Conservation (phyloP, 2,113 vertebrate genomes). For the Serilophus lunatus region DNA sequence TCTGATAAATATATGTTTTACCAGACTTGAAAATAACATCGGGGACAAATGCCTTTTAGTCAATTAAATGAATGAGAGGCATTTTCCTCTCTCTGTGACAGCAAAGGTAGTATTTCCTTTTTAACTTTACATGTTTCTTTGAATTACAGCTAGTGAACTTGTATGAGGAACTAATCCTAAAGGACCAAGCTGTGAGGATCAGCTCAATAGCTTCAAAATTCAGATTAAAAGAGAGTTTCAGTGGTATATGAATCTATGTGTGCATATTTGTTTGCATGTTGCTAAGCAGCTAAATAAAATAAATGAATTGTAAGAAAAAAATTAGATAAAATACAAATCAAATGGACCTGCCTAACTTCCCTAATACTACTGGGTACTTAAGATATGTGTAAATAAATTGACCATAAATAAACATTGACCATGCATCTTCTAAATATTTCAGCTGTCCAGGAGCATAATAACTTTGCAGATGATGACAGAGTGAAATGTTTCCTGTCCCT, state of each 20-base stretch:
- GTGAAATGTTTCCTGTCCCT: neutral
- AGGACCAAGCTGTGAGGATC: neutral
- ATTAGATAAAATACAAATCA: neutral
- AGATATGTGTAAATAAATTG: neutral
- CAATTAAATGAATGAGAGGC: neutral
- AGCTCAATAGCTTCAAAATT: neutral
- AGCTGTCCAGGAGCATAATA: neutral
- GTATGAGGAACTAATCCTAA: neutral
- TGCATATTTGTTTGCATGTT: neutral
- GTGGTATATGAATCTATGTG: neutral
- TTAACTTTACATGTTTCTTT: neutral
- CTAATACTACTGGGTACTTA: neutral
- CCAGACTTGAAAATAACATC: neutral
- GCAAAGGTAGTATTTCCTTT: neutral
- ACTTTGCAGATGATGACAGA: neutral
- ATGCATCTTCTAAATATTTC: neutral
- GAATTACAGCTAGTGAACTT: neutral
- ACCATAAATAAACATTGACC: neutral
- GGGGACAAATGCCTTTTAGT: neutral
- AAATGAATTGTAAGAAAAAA: neutral
- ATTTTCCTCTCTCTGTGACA: neutral
- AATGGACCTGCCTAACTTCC: neutral
- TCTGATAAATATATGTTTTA: constrained; percentile 43
- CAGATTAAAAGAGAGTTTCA: neutral
- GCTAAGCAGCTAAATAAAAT: neutral